These are phyloP conservation scores for Callocephalon fimbriatum DNA, from an alignment of 2,113 vertebrate genomes.

Conservation along the genomic window DNA sequence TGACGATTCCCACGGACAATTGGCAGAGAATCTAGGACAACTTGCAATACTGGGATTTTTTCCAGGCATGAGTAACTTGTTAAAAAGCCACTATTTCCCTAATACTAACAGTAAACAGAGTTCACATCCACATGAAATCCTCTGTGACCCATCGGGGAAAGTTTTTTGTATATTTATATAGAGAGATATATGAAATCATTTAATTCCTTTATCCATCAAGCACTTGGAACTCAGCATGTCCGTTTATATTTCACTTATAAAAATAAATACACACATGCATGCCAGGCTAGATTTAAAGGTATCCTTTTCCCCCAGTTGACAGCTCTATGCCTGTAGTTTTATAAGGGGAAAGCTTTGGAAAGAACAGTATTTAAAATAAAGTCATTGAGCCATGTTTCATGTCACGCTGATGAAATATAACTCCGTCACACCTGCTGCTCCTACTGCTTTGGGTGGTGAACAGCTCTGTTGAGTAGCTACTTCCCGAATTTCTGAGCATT, in stretches of 20 bases:
- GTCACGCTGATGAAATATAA: slow-evolving; percentile 26
- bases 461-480: neutral
- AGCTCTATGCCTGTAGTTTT: slow-evolving; percentile 66
- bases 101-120: slow-evolving; percentile 89
- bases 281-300: slow-evolving; percentile 75
- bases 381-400: slow-evolving; percentile 43
- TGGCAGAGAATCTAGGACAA: slow-evolving; percentile 92
- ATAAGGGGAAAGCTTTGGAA: slow-evolving; percentile 54
- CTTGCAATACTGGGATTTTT: slow-evolving; percentile 93
- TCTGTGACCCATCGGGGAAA: slow-evolving; percentile 79
- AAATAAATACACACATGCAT: slow-evolving; percentile 78
- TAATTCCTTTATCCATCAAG: slow-evolving; percentile 80
- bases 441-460: slow-evolving; percentile 35
- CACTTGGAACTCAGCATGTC: slow-evolving; percentile 80
- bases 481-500: neutral
- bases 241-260: slow-evolving; percentile 79
- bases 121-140: slow-evolving; percentile 85
- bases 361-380: slow-evolving; percentile 43
- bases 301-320: slow-evolving; percentile 60
- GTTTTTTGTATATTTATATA: slow-evolving; percentile 76
- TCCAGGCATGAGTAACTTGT: slow-evolving; percentile 96
- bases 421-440: slow-evolving; percentile 54
- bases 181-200: slow-evolving; percentile 74
- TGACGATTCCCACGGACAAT: slow-evolving; percentile 96
- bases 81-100: slow-evolving; percentile 97